phyloP scores from a whole-genome alignment of 2,888 invertebrate species.

The Chaitophorus viminalis region DNA sequence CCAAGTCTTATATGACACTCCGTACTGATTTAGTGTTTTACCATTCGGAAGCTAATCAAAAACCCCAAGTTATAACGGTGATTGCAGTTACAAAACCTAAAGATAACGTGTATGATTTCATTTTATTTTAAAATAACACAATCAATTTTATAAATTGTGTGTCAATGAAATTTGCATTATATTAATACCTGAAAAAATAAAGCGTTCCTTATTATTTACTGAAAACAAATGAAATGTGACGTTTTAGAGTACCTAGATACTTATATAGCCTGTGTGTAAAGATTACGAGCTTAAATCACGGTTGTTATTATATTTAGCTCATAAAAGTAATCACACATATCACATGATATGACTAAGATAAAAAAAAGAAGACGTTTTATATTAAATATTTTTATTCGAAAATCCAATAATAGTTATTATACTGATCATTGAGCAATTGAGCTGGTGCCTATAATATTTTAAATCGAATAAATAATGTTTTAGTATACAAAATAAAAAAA shows the following conservation, averaged over 20 bases:
- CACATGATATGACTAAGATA: not conserved
- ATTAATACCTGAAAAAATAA: not conserved
- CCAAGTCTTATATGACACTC: constrained; percentile 26
- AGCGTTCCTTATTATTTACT: not conserved
- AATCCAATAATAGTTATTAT: not conserved
- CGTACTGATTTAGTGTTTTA: constrained; percentile 22
- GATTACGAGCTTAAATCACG: too few relatives aligned
- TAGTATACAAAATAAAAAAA: not conserved
- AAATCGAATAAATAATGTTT: not conserved
- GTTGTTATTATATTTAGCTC: not conserved
- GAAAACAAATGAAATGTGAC: not conserved
- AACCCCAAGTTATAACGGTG: not conserved
- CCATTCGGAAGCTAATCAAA: not conserved
- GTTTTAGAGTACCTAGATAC: not conserved
- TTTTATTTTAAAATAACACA: not conserved
- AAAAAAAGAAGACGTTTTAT: not conserved
- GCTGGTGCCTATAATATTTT: too few relatives aligned
- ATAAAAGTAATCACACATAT: not conserved
- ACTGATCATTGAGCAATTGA: too few relatives aligned
- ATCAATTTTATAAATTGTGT: not conserved
- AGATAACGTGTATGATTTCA: not conserved
- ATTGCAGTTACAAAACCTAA: constrained; percentile 46
- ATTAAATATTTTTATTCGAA: not conserved
- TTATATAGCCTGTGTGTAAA: too few relatives aligned
- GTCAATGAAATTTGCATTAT: not conserved